A percentile compares a stretch with the other conserved stretches of the same genome.
Conservation (phyloP, 2,113 vertebrate genomes). For the Sclerurus mexicanus region DNA sequence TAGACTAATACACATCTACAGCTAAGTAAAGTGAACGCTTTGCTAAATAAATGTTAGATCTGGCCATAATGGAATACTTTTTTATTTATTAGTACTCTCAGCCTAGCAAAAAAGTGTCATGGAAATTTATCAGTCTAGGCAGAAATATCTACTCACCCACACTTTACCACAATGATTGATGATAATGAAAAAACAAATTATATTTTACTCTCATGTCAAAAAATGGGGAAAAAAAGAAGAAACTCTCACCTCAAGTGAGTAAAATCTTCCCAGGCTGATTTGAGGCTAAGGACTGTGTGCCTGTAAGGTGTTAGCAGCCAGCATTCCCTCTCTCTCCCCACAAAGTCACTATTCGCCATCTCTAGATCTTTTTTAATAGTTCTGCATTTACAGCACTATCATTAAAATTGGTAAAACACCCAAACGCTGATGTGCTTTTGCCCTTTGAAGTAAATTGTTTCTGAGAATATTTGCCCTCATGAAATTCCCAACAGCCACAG, state of each 20-base stretch:
- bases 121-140: slow-evolving; percentile 55
- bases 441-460: neutral
- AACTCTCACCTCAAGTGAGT: neutral
- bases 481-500: neutral
- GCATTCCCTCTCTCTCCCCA: neutral
- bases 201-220: slow-evolving; percentile 45
- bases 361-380: neutral
- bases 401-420: neutral
- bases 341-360: neutral
- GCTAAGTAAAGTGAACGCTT: slow-evolving; percentile 36
- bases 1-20: slow-evolving; percentile 42
- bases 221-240: neutral
- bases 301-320: neutral
- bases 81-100: slow-evolving; percentile 69
- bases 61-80: slow-evolving; percentile 58
- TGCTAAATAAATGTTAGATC: slow-evolving; percentile 60
- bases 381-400: neutral
- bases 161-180: slow-evolving; percentile 42
- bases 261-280: neutral
- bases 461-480: neutral
- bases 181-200: slow-evolving; percentile 57
- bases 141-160: slow-evolving; percentile 51
- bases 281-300: neutral
- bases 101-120: slow-evolving; percentile 52
- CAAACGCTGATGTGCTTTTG: neutral